Evolutionary conservation across 1,140 invertebrate species (phyloP).

Genomic region (Laupala kohalensis): DNA sequence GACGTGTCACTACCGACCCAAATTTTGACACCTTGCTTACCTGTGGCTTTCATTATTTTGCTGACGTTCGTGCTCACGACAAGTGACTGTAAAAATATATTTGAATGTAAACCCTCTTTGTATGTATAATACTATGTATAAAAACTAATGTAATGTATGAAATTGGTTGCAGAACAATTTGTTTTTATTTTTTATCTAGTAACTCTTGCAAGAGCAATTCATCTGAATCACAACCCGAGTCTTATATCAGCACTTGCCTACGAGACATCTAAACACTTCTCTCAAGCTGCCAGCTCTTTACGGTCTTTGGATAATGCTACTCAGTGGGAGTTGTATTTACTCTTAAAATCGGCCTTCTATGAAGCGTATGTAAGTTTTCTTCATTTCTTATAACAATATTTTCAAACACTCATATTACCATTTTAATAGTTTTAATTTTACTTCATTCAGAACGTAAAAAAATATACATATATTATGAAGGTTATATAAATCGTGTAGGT

Average conservation of each 20-base stretch:
- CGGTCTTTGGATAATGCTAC: constrained; percentile 38
- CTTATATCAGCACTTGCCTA: constrained; percentile 50
- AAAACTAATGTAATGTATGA: too few relatives aligned
- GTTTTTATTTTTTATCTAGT: constrained; percentile 31
- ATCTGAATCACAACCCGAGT: constrained; percentile 49
- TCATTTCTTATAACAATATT: not conserved
- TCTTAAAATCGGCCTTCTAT: constrained; percentile 50
- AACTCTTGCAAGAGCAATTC: constrained; percentile 54
- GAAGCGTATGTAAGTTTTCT: constrained; percentile 42
- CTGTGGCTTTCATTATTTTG: too few relatives aligned
- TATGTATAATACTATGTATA: too few relatives aligned
- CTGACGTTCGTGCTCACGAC: too few relatives aligned
- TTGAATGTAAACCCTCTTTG: too few relatives aligned
- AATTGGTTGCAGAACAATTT: not conserved
- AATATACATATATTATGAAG: too few relatives aligned
- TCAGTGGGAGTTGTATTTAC: constrained; percentile 57
- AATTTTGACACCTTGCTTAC: too few relatives aligned
- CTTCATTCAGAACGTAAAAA: too few relatives aligned
- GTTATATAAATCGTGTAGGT: too few relatives aligned
- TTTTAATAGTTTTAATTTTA: not conserved
- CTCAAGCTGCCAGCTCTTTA: constrained; percentile 43
- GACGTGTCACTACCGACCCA: too few relatives aligned
- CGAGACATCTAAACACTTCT: constrained; percentile 51
- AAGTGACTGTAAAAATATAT: too few relatives aligned
- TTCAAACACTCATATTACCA: too few relatives aligned